Evolutionary conservation across 2,113 vertebrate species (phyloP).

Genomic region (Choloepus hoffmanni): DNA sequence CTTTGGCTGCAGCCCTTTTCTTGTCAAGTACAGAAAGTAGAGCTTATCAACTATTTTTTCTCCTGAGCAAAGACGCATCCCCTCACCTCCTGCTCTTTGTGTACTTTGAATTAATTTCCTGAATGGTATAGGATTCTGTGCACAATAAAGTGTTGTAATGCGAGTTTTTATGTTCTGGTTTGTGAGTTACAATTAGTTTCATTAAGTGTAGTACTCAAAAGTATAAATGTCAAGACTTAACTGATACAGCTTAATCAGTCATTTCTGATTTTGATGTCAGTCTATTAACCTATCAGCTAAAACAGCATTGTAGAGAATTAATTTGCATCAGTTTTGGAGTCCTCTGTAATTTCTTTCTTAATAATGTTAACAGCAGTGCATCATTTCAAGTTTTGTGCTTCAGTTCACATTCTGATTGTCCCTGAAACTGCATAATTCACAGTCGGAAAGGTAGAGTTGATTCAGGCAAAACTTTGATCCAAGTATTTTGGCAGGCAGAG

Average conservation of each 20-base stretch:
- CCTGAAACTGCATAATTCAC: constrained; percentile 5
- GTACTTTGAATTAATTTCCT: constrained; percentile 51
- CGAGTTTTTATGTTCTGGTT: constrained; percentile 44
- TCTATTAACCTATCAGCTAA: constrained; percentile 50
- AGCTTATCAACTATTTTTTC: neutral
- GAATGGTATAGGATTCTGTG: constrained; percentile 9
- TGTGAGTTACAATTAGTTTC: constrained; percentile 61
- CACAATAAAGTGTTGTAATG: neutral
- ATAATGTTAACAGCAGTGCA: constrained; percentile 18
- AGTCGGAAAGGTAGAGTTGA: neutral
- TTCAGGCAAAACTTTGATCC: neutral
- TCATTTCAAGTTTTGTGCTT: constrained; percentile 51
- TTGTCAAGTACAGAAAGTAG: neutral
- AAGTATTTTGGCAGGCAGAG: neutral
- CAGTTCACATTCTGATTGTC: constrained; percentile 45
- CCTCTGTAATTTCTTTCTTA: constrained; percentile 52
- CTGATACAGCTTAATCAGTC: constrained; percentile 15
- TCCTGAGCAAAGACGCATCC: neutral
- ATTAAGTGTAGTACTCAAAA: constrained; percentile 37
- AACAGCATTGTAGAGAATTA: neutral
- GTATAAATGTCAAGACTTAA: constrained; percentile 67
- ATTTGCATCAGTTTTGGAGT: constrained; percentile 51
- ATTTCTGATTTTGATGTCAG: constrained; percentile 58
- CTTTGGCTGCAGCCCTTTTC: neutral
- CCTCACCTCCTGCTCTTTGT: constrained; percentile 1